Conservation (phyloP, 2,113 vertebrate genomes). For the Arothron firmamentum region DNA sequence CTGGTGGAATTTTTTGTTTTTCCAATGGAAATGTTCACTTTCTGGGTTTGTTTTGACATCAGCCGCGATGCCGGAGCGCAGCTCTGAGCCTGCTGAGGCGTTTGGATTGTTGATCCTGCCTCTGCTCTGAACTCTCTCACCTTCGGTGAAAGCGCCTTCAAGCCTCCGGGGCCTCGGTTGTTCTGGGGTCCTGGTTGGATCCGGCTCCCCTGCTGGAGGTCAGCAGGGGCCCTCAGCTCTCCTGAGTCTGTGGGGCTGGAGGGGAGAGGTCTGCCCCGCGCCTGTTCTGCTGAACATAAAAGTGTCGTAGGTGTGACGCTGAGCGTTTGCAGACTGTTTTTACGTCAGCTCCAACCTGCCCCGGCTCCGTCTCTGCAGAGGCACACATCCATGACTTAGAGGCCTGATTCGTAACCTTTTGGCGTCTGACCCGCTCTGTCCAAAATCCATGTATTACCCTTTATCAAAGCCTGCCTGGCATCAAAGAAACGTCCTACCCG, state of each 20-base stretch:
- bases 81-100: too few relatives aligned
- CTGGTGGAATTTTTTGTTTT: too few relatives aligned
- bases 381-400: neutral
- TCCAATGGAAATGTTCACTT: too few relatives aligned
- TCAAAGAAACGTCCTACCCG: too few relatives aligned
- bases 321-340: conserved; percentile 4
- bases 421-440: neutral
- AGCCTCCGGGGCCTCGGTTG: conserved; percentile 18
- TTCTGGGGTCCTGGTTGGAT: conserved; percentile 25
- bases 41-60: neutral
- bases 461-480: neutral
- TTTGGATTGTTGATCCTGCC: conserved; percentile 12
- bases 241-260: conserved; percentile 41
- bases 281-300: too few relatives aligned
- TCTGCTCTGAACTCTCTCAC: conserved; percentile 7
- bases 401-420: neutral
- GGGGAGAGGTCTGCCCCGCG: conserved; percentile 21
- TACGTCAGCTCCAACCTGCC: neutral
- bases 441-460: neutral
- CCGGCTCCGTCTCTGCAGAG: conserved; percentile 38
- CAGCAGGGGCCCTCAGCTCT: conserved; percentile 55
- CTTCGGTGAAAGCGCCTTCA: conserved; percentile 15
- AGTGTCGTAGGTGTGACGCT: conserved; percentile 2
- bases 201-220: conserved; percentile 30
- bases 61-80: too few relatives aligned